Conservation (phyloP, 2,888 invertebrate species). For the Eustalomyia histrio region DNA sequence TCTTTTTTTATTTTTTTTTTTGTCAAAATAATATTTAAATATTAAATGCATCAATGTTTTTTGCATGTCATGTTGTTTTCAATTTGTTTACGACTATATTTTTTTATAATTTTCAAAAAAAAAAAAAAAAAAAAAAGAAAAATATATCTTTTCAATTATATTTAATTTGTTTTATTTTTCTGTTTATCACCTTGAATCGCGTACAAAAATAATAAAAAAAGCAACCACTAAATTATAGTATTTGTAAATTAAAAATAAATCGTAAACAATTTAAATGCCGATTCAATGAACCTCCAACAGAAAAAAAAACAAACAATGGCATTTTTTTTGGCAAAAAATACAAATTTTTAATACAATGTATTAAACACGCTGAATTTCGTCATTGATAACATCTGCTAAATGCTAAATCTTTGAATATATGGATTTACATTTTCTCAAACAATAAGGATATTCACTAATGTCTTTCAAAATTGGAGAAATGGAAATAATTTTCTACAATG, state of each 20-base stretch:
- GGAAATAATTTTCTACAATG: too few species aligned
- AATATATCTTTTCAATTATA: slow-evolving; percentile 53
- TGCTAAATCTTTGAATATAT: too few species aligned
- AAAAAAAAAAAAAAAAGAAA: neutral
- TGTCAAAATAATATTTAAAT: slow-evolving; percentile 4
- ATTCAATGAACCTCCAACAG: slow-evolving; percentile 55
- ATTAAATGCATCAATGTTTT: slow-evolving; percentile 35
- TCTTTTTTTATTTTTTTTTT: neutral
- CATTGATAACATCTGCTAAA: neutral
- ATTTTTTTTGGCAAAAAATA: slow-evolving; percentile 34
- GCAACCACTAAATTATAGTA: neutral
- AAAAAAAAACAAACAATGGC: slow-evolving; percentile 52
- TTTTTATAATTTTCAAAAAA: slow-evolving; percentile 2
- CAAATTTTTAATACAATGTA: neutral
- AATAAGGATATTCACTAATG: too few species aligned
- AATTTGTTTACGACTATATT: neutral
- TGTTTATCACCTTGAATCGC: slow-evolving; percentile 57
- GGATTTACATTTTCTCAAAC: too few species aligned
- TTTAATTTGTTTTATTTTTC: slow-evolving; percentile 36
- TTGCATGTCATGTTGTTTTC: slow-evolving; percentile 1
- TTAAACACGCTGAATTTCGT: neutral
- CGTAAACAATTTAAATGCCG: slow-evolving; percentile 23
- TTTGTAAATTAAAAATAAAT: neutral
- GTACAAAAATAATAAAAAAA: neutral
- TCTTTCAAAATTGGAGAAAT: too few species aligned